Evolutionary conservation across 2,888 invertebrate species (phyloP).

Genomic region (Cephus nigrinus): DNA sequence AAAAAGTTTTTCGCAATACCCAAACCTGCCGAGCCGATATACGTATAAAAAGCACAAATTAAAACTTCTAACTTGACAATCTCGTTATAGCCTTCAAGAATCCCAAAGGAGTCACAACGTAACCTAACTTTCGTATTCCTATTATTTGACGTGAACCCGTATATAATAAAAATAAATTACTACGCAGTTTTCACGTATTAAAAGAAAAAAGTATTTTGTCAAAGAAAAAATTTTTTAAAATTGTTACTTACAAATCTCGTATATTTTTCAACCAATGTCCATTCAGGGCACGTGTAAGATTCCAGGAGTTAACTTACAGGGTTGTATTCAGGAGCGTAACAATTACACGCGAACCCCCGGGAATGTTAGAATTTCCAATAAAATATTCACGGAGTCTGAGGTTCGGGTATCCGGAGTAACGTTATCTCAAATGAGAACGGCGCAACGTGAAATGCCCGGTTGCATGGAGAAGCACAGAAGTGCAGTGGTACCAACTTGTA

Average conservation of each 20-base stretch:
- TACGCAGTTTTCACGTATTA: background rate
- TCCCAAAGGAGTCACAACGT: background rate
- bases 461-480: background rate
- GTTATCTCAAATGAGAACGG: background rate
- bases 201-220: background rate
- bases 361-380: background rate
- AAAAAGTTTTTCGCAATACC: background rate
- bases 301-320: background rate
- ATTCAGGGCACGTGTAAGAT: too few relatives aligned
- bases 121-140: background rate
- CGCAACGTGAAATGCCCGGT: background rate
- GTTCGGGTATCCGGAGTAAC: background rate
- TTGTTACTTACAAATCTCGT: background rate
- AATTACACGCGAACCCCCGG: background rate
- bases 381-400: background rate
- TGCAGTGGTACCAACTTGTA: background rate
- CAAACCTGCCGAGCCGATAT: background rate
- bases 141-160: background rate
- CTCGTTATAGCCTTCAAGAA: background rate
- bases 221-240: too few relatives aligned
- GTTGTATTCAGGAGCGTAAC: background rate
- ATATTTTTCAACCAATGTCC: background rate
- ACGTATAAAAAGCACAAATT: background rate
- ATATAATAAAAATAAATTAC: background rate
- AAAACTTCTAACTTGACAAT: background rate